Evolutionary conservation across 1,140 invertebrate genomes (phyloP), one percentile per base, ranked within the genome.

Genomic region (Drosophila nigromelanica): DNA sequence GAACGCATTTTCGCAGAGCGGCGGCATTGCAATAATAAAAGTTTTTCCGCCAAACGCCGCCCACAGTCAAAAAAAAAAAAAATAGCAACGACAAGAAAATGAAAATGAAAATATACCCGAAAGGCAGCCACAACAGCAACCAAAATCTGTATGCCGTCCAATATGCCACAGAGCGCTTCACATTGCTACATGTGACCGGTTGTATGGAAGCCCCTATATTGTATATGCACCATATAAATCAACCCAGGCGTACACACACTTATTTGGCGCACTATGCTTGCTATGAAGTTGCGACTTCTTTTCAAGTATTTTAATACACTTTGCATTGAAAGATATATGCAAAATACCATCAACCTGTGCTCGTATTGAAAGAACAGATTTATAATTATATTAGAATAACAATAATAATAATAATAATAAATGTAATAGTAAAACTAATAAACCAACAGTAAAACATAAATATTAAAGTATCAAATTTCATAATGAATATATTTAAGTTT

Each of bases 11-110:
- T 81, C 81, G 42, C 74, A 76, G 73, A 39, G 66, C 71, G 47
- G 59, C 50, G 11, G 47, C 69, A 73, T 68, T 80, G 81, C 80
- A 86, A 86, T 85, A 85, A 86, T 87, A 86, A 86, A 87, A 87
- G 78, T 87, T 82, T 85, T 71, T 47, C 69, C 69, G n/a, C 68
- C 68, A 64, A 71, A 51, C 24, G 24, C 52, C 52, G 63, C 63
- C 54, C 63, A 59, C 30, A 51, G 48, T 51, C 27, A 67, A 67
- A 48, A 45, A 30, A 33, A 27, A 62, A 35, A 47, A 55, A 18
- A 48, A 48, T 39, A 39, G 8, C 1, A 21, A 11, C 47, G 75
- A 70, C 71, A 69, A 64, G 55, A 58, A 73, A 79, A 73, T 59
- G 80, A 81, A 64, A 59, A 79, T 62, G 71, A 71, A 71, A 78